These are phyloP conservation scores for Oikopleura dioica DNA, from an alignment of 23 tunicate genomes.

Conservation along the genomic window DNA sequence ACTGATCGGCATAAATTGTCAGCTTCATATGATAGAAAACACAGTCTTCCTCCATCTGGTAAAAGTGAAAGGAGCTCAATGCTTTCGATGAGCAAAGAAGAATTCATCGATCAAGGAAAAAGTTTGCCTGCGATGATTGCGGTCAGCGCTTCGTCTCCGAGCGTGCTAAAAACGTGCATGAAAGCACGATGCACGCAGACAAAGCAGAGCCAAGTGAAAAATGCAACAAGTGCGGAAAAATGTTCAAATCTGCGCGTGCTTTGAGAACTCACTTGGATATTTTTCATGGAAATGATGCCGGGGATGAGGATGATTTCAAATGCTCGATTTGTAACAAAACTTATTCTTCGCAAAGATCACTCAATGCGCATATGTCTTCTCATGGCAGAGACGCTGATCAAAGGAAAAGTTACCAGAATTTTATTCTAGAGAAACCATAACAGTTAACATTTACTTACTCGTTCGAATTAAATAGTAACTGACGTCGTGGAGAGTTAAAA, in stretches of 20 bases:
- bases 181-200: not conserved
- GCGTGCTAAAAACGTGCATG: not conserved
- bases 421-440: not conserved
- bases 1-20: not conserved
- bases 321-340: not conserved
- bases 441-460: no score
- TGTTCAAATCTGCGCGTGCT: not conserved
- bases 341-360: not conserved
- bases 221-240: not conserved
- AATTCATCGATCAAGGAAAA: not conserved
- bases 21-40: not conserved
- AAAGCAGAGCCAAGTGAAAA: not conserved
- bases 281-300: not conserved
- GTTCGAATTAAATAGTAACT: no score
- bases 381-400: not conserved
- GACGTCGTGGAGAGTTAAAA: no score
- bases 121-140: not conserved
- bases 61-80: no score
- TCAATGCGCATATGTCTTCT: not conserved
- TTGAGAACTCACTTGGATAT: not conserved
- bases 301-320: slow-evolving; percentile 6
- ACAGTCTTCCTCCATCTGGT: no score
- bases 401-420: not conserved
- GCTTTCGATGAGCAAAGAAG: not conserved
- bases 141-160: slow-evolving; percentile 1